Conservation (phyloP, 2,797 vertebrate genomes). For the Semotilus atromaculatus region DNA sequence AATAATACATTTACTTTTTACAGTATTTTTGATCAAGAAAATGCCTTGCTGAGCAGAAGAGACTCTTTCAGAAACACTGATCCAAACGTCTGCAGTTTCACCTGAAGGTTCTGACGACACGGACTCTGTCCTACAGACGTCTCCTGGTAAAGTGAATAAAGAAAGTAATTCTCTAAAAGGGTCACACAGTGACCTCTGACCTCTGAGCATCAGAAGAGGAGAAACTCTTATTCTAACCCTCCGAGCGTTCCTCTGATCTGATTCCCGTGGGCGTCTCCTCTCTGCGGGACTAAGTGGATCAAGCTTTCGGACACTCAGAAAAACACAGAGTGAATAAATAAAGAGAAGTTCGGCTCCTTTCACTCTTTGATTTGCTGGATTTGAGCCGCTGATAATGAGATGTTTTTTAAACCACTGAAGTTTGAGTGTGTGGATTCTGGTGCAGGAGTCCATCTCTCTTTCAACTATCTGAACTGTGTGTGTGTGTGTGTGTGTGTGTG, state of each 20-base stretch:
- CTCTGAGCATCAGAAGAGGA: slow-evolving; percentile 18
- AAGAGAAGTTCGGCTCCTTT: slow-evolving; percentile 35
- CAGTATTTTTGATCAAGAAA: not conserved
- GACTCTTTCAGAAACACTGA: not conserved
- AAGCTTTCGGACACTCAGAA: not conserved
- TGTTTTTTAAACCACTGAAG: slow-evolving; percentile 18
- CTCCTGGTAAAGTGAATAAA: slow-evolving; percentile 41
- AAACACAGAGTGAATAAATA: not conserved
- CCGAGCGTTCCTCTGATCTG: slow-evolving; percentile 43
- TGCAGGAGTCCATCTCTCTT: slow-evolving; percentile 28
- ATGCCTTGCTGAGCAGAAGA: not conserved
- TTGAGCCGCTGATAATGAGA: slow-evolving; percentile 55
- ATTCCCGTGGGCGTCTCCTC: slow-evolving; percentile 46
- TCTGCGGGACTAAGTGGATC: slow-evolving; percentile 55
- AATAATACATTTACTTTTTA: not conserved
- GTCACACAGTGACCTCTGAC: slow-evolving; percentile 13
- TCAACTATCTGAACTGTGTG: slow-evolving; percentile 33
- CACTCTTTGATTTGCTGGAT: slow-evolving; percentile 56
- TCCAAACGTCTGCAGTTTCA: not conserved
- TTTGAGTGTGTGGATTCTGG: slow-evolving; percentile 29
- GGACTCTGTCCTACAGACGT: not conserved
- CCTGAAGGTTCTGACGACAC: not conserved
- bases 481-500: no score
- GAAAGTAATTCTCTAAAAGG: slow-evolving; percentile 59
- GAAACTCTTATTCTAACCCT: slow-evolving; percentile 50